Conservation (phyloP, 2,113 vertebrate species). For the Scophthalmus maximus region DNA sequence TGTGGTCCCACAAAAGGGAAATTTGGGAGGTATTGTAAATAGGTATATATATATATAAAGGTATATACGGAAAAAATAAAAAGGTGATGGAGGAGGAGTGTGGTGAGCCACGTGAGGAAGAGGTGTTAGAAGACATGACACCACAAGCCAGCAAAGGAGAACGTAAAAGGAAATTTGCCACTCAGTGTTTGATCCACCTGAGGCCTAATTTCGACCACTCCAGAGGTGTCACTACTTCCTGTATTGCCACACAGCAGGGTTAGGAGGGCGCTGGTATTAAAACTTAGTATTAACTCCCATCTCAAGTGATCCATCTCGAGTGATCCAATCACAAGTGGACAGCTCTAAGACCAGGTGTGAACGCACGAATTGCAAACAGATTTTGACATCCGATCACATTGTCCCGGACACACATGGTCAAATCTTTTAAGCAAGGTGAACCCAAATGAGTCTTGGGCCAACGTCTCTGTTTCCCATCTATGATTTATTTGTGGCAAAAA, state of each 20-base stretch:
- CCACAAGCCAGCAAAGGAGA: background rate
- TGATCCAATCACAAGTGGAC: too few species aligned
- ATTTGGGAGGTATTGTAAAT: background rate
- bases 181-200: constrained; percentile 9
- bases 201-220: constrained; percentile 41
- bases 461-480: too few species aligned
- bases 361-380: too few species aligned
- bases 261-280: background rate
- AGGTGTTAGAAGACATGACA: constrained; percentile 14
- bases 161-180: constrained; percentile 21
- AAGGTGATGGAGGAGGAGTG: constrained; percentile 1
- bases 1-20: too few species aligned
- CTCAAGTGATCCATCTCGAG: too few species aligned
- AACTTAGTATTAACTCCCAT: too few species aligned
- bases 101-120: background rate
- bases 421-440: too few species aligned
- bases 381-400: too few species aligned
- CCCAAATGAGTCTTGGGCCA: too few species aligned
- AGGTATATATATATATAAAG: background rate
- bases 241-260: background rate
- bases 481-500: too few species aligned
- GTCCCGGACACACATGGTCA: too few species aligned
- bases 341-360: too few species aligned
- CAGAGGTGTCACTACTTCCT: constrained; percentile 42
- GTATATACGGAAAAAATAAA: background rate